These are phyloP conservation scores for Alligator sinensis DNA, from an alignment of 2,113 vertebrate species.

Conservation along the genomic window DNA sequence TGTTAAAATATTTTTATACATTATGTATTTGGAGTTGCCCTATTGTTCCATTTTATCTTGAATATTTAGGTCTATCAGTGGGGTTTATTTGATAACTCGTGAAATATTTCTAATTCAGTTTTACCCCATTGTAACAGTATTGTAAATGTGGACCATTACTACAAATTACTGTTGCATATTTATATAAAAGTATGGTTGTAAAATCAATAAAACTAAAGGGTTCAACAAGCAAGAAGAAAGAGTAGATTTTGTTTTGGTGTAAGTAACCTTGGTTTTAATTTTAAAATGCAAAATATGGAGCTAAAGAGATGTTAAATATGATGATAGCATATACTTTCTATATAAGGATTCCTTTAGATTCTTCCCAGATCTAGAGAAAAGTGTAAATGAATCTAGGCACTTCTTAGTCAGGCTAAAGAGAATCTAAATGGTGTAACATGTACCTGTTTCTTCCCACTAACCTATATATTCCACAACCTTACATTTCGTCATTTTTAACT, in stretches of 20 bases:
- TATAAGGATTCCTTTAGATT: not conserved
- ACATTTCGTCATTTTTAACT: not conserved
- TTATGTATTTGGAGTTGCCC: not conserved
- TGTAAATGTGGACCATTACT: not conserved
- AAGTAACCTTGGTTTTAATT: too few relatives aligned
- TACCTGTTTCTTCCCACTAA: not conserved
- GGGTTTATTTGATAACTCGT: not conserved
- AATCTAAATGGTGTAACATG: not conserved
- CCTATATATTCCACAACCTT: not conserved
- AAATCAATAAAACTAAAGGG: not conserved
- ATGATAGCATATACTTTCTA: not conserved
- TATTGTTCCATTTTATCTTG: not conserved
- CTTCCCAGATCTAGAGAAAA: not conserved
- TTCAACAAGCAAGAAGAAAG: not conserved
- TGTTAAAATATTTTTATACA: not conserved
- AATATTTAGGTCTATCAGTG: not conserved
- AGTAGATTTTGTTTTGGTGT: fast-evolving
- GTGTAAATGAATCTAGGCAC: not conserved
- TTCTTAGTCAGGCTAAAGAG: not conserved
- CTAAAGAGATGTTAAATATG: not conserved
- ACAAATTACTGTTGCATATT: not conserved
- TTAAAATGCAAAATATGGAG: not conserved
- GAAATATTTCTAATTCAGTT: not conserved
- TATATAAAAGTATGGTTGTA: not conserved
- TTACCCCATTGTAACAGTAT: not conserved